Evolutionary conservation across 1,140 invertebrate species (phyloP).

Genomic region (Danaus plexippus): DNA sequence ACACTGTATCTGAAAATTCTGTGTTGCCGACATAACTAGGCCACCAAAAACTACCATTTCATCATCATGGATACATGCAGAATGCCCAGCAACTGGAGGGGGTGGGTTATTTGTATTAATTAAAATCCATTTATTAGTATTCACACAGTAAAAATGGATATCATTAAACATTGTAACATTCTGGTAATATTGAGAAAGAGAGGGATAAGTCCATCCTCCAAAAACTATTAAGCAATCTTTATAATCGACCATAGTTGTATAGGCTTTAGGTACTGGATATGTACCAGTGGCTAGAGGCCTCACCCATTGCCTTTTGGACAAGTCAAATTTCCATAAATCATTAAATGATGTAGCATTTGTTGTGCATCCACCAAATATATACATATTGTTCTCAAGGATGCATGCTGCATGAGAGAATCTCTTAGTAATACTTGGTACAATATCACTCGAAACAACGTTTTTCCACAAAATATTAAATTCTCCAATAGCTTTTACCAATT

Average conservation of each 20-base stretch:
- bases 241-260: constrained; percentile 90
- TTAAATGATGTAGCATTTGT: constrained; percentile 95
- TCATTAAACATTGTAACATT: constrained; percentile 92
- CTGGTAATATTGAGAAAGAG: constrained; percentile 91
- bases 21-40: constrained; percentile 54
- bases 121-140: constrained; percentile 87
- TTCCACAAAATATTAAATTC: constrained; percentile 81
- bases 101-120: constrained; percentile 78
- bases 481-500: constrained; percentile 78
- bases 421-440: constrained; percentile 83
- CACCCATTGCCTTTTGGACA: constrained; percentile 87
- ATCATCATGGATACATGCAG: constrained; percentile 89
- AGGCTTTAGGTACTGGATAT: constrained; percentile 97
- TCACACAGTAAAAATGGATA: constrained; percentile 91
- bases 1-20: constrained; percentile 74
- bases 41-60: constrained; percentile 95
- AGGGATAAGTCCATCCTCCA: constrained; percentile 96
- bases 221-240: constrained; percentile 90
- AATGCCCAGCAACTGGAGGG: constrained; percentile 91
- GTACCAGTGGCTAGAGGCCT: constrained; percentile 86
- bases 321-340: constrained; percentile 95
- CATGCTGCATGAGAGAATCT: constrained; percentile 94
- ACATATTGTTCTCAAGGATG: constrained; percentile 88
- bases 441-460: constrained; percentile 69
- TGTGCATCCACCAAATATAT: constrained; percentile 97